Evolutionary conservation across 2,888 invertebrate genomes (phyloP).

Genomic region (Syrphus vitripennis): DNA sequence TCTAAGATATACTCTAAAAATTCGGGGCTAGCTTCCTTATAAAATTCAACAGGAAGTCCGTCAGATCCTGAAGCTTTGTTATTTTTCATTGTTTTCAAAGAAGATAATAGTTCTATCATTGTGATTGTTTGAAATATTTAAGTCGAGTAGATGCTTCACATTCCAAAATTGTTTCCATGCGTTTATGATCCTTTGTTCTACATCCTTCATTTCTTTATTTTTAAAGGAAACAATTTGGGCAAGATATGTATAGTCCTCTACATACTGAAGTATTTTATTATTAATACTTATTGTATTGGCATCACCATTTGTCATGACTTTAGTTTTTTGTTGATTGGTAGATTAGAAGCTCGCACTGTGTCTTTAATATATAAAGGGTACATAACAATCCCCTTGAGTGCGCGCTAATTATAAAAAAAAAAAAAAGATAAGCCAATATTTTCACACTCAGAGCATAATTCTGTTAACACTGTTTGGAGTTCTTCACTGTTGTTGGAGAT

Average conservation of each 20-base stretch:
- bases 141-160: background rate
- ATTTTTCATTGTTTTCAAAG: no score
- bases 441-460: background rate
- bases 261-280: background rate
- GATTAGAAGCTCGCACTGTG: no score
- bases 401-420: no score
- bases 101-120: no score
- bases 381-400: no score
- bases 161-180: background rate
- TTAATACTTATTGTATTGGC: background rate
- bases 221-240: background rate
- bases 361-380: no score
- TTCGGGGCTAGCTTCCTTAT: no score
- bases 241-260: background rate
- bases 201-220: background rate
- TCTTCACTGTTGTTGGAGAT: background rate
- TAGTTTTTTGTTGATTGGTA: background rate
- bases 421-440: background rate
- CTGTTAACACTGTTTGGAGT: background rate
- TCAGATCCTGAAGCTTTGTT: no score
- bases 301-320: background rate
- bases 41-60: no score
- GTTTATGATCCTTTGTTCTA: background rate
- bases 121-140: background rate
- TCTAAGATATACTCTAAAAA: no score